Evolutionary conservation across 2,113 vertebrate species (phyloP), one percentile per base, ranked within the genome.

Genomic region (Uropsilus gracilis): DNA sequence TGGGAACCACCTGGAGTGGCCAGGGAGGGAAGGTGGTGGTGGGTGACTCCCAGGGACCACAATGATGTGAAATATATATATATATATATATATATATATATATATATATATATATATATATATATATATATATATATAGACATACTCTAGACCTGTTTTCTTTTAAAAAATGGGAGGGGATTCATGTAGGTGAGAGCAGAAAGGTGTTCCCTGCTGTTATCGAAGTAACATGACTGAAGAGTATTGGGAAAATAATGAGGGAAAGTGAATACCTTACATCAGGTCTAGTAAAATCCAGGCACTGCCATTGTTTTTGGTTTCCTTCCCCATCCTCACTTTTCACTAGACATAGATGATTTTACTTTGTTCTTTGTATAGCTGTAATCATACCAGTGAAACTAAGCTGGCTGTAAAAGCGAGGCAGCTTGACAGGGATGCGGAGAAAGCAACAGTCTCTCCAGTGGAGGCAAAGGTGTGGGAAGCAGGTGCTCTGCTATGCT

Each of bases 361-460:
- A 75, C 75, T 75, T 71, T 46, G 46, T 77, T 90, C 72, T 59
- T 93, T 91, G 76, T 84, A 73, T 42, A 50, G 77, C 61, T 89
- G 20, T 69, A 72, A 90, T 76, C 82, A 55, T n/a, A 59, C 13
- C 84, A 57, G 69, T 73, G 48, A 86, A 84, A 85, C 37, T 55
- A 30, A 73, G 39, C n/a, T 44, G 69, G 55, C 80, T 69, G 42
- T 69, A 80, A 77, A 89, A 93, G 73, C 34, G 50, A 72, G 69
- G 75, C 42, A 75, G 59, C 14, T 78, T 81, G 30, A n/a, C n/a
- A n/a, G n/a, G n/a, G n/a, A n/a, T n/a, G n/a, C n/a, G n/a, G n/a
- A n/a, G n/a, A n/a, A n/a, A n/a, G n/a, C n/a, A n/a, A n/a, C n/a
- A n/a, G n/a, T n/a, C n/a, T n/a, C n/a, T n/a, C n/a, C n/a, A n/a